A percentile compares a stretch with the other conserved stretches of the same genome.
Conservation (phyloP, 2,888 invertebrate species). For the Diaphora mendica region DNA sequence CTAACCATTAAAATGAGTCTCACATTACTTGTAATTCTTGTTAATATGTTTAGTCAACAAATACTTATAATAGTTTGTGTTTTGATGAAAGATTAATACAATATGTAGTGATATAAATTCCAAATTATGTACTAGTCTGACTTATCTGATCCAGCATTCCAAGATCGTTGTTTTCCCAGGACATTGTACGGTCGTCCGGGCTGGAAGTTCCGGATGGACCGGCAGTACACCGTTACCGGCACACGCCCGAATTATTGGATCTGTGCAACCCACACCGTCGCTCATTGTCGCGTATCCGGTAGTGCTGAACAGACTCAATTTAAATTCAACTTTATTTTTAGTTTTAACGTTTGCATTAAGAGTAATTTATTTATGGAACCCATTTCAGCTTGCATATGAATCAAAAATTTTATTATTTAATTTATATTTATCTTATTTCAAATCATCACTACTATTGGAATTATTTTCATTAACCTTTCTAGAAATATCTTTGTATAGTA, state of each 20-base stretch:
- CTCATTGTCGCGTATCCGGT: constrained; percentile 42
- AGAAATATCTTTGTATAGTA: background rate
- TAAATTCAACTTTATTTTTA: constrained; percentile 36
- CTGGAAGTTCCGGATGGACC: constrained; percentile 46
- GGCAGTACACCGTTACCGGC: constrained; percentile 51
- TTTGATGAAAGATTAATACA: background rate
- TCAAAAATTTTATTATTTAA: background rate
- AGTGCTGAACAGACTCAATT: constrained; percentile 22
- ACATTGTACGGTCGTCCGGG: constrained; percentile 41
- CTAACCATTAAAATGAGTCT: background rate
- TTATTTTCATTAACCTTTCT: background rate
- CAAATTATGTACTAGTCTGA: background rate
- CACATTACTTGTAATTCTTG: background rate
- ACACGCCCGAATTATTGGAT: constrained; percentile 47
- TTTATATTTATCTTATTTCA: background rate
- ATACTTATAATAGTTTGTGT: background rate
- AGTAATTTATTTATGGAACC: background rate
- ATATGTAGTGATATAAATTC: background rate
- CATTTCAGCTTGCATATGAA: too few relatives aligned
- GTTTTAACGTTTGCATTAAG: constrained; percentile 24
- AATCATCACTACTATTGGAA: too few relatives aligned
- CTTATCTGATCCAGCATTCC: constrained; percentile 24
- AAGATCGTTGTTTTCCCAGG: constrained; percentile 22
- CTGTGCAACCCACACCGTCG: constrained; percentile 42
- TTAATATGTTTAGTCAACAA: background rate